These are phyloP conservation scores for Aurelia coerulea DNA, from an alignment of 30 jellyfish, hydroid and myxozoan species.

Conservation along the genomic window DNA sequence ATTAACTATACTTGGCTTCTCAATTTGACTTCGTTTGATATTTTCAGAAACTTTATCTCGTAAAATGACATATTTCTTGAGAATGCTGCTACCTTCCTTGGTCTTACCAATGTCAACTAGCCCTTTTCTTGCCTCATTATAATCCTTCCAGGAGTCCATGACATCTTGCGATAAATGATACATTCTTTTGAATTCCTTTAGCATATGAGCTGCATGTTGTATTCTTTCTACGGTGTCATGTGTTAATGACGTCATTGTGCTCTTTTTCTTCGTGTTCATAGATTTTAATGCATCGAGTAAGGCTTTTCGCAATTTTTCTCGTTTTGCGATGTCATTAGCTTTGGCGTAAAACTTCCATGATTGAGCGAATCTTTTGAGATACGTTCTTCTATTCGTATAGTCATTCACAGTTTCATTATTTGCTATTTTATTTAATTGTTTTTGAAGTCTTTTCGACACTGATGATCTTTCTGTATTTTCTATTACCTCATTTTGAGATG, in stretches of 20 bases:
- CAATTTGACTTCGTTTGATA: conserved; percentile 51
- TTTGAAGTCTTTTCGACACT: background rate
- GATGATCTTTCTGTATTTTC: background rate
- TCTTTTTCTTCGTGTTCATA: conserved; percentile 68
- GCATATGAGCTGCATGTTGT: conserved; percentile 89
- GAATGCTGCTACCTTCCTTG: conserved; percentile 49
- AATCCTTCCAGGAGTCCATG: conserved; percentile 76
- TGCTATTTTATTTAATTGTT: background rate
- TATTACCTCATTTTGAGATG: background rate
- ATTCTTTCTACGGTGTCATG: conserved; percentile 69
- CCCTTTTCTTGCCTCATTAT: conserved; percentile 66
- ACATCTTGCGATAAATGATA: conserved; percentile 83
- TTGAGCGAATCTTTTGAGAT: conserved; percentile 75
- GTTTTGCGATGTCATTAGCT: conserved; percentile 95
- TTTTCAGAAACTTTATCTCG: conserved; percentile 47
- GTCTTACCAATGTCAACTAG: conserved; percentile 59
- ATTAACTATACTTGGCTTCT: conserved; percentile 60
- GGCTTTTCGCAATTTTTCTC: conserved; percentile 92
- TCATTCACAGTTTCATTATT: background rate
- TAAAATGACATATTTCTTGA: conserved; percentile 69
- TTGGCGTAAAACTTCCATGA: conserved; percentile 94
- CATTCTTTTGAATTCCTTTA: conserved; percentile 88
- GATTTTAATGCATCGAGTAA: conserved; percentile 90
- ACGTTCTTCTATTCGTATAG: conserved; percentile 40
- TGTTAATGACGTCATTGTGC: conserved; percentile 61